Percentiles rank a stretch among this genome's conserved stretches.
Evolutionary conservation across 2,888 invertebrate genomes (phyloP).

Genomic region (Pristionchus exspectatus): DNA sequence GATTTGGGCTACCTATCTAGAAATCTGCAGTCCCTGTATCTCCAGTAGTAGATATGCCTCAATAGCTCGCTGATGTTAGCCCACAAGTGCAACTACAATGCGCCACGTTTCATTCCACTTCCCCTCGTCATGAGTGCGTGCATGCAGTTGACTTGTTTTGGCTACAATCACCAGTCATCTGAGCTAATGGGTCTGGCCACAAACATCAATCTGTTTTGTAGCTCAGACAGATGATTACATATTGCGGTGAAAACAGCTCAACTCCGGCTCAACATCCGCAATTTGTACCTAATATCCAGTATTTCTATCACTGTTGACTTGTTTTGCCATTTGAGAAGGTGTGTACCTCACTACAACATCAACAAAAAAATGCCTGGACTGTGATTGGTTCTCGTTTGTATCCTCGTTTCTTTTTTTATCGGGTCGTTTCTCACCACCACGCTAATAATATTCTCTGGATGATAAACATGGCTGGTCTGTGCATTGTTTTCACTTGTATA

Average conservation of each 20-base stretch:
- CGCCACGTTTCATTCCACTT: background rate
- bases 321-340: too few relatives aligned
- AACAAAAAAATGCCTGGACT: too few relatives aligned
- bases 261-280: background rate
- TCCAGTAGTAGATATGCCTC: too few relatives aligned
- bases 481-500: too few relatives aligned
- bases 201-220: background rate
- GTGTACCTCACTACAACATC: too few relatives aligned
- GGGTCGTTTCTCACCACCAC: too few relatives aligned
- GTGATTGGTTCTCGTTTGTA: too few relatives aligned
- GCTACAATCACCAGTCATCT: background rate
- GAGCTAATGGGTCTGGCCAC: background rate
- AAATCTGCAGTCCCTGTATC: too few relatives aligned
- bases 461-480: too few relatives aligned
- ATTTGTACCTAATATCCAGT: background rate
- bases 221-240: background rate
- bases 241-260: background rate
- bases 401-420: too few relatives aligned
- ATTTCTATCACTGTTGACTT: background rate
- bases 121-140: background rate
- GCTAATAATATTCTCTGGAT: too few relatives aligned
- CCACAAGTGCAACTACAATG: background rate
- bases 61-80: background rate
- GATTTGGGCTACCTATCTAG: too few relatives aligned
- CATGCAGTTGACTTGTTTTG: background rate